Percentiles rank a stretch among this genome's conserved stretches.
Evolutionary conservation across 30 jellyfish, hydroid and myxozoan species (phyloP).

Genomic region (Chrysaora quinquecirrha): DNA sequence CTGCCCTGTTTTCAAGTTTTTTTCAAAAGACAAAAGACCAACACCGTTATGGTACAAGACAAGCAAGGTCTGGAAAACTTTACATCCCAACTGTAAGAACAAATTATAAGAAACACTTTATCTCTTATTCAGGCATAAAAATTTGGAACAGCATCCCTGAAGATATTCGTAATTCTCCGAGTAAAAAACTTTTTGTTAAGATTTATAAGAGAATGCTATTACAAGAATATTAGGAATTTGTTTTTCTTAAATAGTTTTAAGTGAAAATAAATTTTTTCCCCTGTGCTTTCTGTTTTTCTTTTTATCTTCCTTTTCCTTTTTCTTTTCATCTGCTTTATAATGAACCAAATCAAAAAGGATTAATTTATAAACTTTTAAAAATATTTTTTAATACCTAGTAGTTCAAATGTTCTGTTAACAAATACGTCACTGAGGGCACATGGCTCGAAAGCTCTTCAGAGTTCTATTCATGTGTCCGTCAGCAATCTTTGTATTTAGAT

Average conservation of each 20-base stretch:
- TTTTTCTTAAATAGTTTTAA: not conserved
- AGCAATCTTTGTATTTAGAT: not conserved
- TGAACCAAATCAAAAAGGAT: not conserved
- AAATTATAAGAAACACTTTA: not conserved
- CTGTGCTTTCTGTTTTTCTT: not conserved
- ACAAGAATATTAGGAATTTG: not conserved
- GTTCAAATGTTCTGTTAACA: not conserved
- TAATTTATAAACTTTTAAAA: not conserved
- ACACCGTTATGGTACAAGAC: not conserved
- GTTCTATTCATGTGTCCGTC: not conserved
- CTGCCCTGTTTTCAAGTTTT: not conserved
- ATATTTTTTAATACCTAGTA: not conserved
- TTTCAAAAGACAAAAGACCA: not conserved
- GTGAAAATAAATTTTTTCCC: not conserved
- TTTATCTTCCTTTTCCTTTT: too few relatives aligned
- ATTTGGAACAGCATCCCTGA: not conserved
- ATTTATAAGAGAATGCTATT: not conserved
- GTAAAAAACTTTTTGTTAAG: not conserved
- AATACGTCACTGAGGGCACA: conserved; percentile 1
- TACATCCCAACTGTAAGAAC: not conserved
- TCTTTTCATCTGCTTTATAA: not conserved
- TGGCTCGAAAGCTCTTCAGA: not conserved
- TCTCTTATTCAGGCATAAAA: not conserved
- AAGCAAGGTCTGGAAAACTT: not conserved
- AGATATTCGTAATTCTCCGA: not conserved